Percentiles rank a stretch among this genome's conserved stretches.
Conservation (phyloP, 2,797 vertebrate species). For the Chelonia mydas region DNA sequence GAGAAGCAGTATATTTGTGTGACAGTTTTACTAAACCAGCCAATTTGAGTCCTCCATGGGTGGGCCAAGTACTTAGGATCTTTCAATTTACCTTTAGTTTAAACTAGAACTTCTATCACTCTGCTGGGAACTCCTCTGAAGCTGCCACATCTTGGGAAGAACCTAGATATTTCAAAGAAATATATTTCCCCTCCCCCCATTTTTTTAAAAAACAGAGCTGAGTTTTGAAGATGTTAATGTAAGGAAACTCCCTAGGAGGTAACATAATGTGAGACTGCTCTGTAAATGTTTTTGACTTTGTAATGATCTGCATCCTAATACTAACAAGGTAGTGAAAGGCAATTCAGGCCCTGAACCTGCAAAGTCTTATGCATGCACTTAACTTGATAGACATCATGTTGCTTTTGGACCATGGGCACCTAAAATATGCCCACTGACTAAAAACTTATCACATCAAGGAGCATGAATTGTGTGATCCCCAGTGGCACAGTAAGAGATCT, state of each 20-base stretch:
- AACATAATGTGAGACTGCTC: background rate
- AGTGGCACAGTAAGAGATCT: background rate
- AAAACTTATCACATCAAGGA: background rate
- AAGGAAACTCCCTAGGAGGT: slow-evolving; percentile 38
- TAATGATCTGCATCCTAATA: slow-evolving; percentile 35
- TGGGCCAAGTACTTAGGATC: background rate
- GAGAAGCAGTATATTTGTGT: background rate
- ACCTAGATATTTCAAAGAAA: background rate
- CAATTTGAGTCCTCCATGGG: slow-evolving; percentile 34
- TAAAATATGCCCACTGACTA: background rate
- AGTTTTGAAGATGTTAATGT: slow-evolving; percentile 45
- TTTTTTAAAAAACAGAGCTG: slow-evolving; percentile 21
- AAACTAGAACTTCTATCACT: slow-evolving; percentile 17
- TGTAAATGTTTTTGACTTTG: slow-evolving; percentile 42
- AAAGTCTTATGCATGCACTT: background rate
- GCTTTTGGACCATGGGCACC: background rate
- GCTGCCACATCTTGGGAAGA: slow-evolving; percentile 49
- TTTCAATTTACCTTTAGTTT: slow-evolving; percentile 7
- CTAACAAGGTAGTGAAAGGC: slow-evolving; percentile 23
- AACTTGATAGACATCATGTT: background rate
- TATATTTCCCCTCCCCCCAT: background rate
- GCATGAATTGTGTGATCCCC: background rate
- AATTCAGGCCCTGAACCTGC: background rate
- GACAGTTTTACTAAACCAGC: slow-evolving; percentile 19
- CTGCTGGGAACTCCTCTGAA: slow-evolving; percentile 41